Conservation (phyloP, 1,140 invertebrate genomes). For the Drosophila malerkotliana region DNA sequence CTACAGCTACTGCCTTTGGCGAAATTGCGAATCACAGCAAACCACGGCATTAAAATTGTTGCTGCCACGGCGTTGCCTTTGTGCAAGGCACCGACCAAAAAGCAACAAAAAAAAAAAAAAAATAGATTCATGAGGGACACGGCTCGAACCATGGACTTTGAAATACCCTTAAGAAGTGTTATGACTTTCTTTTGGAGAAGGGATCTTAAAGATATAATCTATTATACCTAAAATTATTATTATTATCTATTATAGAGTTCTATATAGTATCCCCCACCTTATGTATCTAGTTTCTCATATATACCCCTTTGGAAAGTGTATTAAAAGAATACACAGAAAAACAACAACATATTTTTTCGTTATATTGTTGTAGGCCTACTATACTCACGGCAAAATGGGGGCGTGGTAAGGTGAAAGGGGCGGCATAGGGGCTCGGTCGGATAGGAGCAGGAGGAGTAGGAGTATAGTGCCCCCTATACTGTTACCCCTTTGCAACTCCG, state of each 20-base stretch:
- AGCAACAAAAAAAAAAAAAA: conserved; percentile 32
- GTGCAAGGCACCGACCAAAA: conserved; percentile 62
- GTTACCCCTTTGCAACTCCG: conserved; percentile 30
- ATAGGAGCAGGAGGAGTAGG: neutral
- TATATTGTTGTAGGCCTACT: conserved; percentile 63
- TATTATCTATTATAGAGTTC: no score
- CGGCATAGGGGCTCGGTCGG: no score
- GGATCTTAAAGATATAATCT: no score
- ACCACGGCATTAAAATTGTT: conserved; percentile 73
- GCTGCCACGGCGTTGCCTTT: conserved; percentile 55
- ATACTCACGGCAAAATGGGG: conserved; percentile 34
- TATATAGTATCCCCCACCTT: no score
- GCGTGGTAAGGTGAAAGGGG: neutral
- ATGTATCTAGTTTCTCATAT: neutral
- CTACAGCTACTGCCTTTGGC: conserved; percentile 32
- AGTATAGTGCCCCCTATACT: conserved; percentile 6
- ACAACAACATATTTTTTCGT: conserved; percentile 43
- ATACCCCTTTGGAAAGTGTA: neutral
- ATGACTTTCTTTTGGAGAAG: no score
- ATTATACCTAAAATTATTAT: no score
- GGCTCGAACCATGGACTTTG: neutral
- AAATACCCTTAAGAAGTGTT: conserved; percentile 4
- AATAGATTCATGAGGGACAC: conserved; percentile 6
- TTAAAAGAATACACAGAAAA: conserved; percentile 7
- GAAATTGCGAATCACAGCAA: conserved; percentile 62